Percentiles rank a stretch among this genome's conserved stretches.
phyloP scores from a whole-genome alignment of 2,888 invertebrate species.

The Philhelius pedissequus region DNA sequence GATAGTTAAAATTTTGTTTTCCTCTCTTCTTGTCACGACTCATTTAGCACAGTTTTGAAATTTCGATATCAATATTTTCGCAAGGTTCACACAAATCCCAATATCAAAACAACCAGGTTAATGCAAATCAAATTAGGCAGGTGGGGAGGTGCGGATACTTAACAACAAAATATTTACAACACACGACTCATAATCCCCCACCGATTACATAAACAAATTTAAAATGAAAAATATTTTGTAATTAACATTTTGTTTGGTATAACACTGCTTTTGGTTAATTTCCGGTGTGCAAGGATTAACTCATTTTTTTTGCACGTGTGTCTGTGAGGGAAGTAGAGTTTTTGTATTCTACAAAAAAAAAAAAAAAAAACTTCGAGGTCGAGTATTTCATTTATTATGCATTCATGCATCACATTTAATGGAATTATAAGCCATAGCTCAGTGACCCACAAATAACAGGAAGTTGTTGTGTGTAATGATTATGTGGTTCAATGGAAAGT shows the following conservation, averaged over 20 bases:
- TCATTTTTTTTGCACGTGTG: not conserved
- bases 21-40: too few relatives aligned
- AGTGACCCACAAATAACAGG: conserved; percentile 41
- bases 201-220: conserved; percentile 49
- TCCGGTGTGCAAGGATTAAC: conserved; percentile 51
- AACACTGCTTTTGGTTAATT: conserved; percentile 61
- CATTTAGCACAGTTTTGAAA: too few relatives aligned
- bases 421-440: conserved; percentile 50
- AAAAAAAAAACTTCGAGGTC: not conserved
- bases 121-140: not conserved
- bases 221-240: conserved; percentile 49
- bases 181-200: conserved; percentile 12
- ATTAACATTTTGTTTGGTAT: conserved; percentile 60
- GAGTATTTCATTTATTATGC: not conserved
- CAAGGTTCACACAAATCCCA: not conserved
- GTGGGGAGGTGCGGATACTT: not conserved
- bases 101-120: too few relatives aligned
- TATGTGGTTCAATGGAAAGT: conserved; percentile 42
- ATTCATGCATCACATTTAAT: conserved; percentile 30
- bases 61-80: too few relatives aligned
- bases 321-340: too few relatives aligned
- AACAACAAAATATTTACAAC: not conserved
- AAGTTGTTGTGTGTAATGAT: conserved; percentile 34
- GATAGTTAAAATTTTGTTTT: too few relatives aligned
- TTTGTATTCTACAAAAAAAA: too few relatives aligned